These are phyloP conservation scores for Drosophila mulleri DNA, from an alignment of 2,888 invertebrate species.

Conservation along the genomic window DNA sequence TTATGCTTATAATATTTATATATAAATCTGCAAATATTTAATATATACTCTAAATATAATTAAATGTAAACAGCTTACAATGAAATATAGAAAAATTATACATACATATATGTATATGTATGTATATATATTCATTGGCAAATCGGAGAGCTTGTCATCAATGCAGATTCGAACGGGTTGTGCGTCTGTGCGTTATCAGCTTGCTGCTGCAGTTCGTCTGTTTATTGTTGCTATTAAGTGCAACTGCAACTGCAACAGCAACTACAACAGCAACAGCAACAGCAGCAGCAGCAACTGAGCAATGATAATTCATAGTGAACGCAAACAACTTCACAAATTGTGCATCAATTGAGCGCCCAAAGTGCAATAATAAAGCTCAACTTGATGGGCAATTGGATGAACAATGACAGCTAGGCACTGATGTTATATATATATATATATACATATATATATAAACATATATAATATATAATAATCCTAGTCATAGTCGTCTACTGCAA, in stretches of 20 bases:
- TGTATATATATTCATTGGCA: not conserved
- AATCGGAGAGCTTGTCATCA: constrained; percentile 10
- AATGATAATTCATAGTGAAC: constrained; percentile 32
- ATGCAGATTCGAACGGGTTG: constrained; percentile 24
- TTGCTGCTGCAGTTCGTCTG: constrained; percentile 8
- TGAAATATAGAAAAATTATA: constrained; percentile 2
- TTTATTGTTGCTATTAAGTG: constrained; percentile 18
- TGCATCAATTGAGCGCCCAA: constrained; percentile 48
- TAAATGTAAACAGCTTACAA: constrained; percentile 5
- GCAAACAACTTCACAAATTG: constrained; percentile 32
- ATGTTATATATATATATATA: not conserved
- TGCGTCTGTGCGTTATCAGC: constrained; percentile 38
- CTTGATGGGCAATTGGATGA: constrained; percentile 36
- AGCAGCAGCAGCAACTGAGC: constrained; percentile 14
- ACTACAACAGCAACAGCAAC: not conserved
- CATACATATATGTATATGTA: not conserved
- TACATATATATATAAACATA: not conserved
- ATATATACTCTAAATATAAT: not conserved
- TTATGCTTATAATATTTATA: no score
- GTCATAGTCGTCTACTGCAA: not conserved
- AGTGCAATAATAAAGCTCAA: constrained; percentile 30
- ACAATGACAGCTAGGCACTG: constrained; percentile 22
- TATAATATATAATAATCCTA: constrained; percentile 6
- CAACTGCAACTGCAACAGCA: constrained; percentile 5
- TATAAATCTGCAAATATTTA: no score